Conservation (phyloP, 2,797 vertebrate genomes). For the Urophycis tenuis region DNA sequence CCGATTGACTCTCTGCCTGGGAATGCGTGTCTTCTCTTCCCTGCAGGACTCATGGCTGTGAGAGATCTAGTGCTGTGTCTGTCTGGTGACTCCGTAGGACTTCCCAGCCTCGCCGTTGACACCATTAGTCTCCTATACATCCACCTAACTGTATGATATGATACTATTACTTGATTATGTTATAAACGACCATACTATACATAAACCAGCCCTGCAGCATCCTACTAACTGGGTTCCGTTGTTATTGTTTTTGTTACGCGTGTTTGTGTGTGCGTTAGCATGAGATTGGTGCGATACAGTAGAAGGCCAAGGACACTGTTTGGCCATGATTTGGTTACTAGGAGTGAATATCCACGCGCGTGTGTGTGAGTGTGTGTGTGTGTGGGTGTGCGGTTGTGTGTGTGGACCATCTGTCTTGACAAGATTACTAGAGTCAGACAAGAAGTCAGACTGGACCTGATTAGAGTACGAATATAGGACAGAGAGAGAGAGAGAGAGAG, state of each 20-base stretch:
- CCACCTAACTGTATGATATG: background rate
- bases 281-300: background rate
- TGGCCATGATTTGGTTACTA: background rate
- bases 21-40: conserved; percentile 40
- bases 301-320: conserved; percentile 21
- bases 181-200: background rate
- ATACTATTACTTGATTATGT: background rate
- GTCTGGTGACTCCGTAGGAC: conserved; percentile 32
- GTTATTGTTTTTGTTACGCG: background rate
- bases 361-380: background rate
- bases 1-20: conserved; percentile 50
- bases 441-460: conserved; percentile 64
- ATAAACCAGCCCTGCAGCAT: background rate
- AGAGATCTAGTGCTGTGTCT: background rate
- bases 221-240: too few relatives aligned
- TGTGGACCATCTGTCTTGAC: conserved; percentile 72
- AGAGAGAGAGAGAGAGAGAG: conserved; percentile 42
- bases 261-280: conserved; percentile 1
- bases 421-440: conserved; percentile 74
- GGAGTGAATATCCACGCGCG: background rate
- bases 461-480: conserved; percentile 64
- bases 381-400: background rate
- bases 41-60: background rate
- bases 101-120: conserved; percentile 37
- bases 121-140: too few relatives aligned